Evolutionary conservation across 2,113 vertebrate genomes (phyloP).

Genomic region (Halichoerus grypus): DNA sequence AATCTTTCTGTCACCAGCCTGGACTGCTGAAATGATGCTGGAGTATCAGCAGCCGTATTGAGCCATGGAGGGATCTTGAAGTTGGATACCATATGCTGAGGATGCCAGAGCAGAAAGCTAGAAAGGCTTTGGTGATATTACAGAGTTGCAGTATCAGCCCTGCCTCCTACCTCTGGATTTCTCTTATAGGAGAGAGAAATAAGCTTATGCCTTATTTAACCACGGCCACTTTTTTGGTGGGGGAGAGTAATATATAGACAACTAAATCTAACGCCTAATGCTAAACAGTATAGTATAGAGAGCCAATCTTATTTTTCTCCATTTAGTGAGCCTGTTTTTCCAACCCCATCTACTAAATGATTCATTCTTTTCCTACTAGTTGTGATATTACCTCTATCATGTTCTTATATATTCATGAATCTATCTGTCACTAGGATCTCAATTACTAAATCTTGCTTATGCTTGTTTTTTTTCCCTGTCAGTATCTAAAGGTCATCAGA

Average conservation of each 20-base stretch:
- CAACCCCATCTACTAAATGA: background rate
- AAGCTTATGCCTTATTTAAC: background rate
- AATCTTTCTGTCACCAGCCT: background rate
- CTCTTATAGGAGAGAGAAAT: background rate
- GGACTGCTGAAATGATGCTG: background rate
- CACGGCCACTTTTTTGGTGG: background rate
- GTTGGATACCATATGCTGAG: background rate
- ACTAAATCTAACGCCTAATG: background rate
- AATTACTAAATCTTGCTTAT: background rate
- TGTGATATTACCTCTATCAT: background rate
- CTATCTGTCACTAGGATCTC: background rate
- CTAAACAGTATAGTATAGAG: background rate
- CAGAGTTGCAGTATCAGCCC: background rate
- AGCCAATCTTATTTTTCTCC: background rate
- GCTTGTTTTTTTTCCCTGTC: background rate
- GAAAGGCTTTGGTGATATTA: background rate
- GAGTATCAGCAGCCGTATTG: background rate
- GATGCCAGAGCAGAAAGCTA: background rate
- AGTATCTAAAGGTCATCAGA: background rate
- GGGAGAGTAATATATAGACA: background rate
- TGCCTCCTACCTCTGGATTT: background rate
- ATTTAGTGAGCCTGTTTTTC: background rate
- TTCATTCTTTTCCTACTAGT: background rate
- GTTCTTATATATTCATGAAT: background rate
- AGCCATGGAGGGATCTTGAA: background rate